phyloP scores from a whole-genome alignment of 1,140 invertebrate species.

The Drosophila pruinosa region DNA sequence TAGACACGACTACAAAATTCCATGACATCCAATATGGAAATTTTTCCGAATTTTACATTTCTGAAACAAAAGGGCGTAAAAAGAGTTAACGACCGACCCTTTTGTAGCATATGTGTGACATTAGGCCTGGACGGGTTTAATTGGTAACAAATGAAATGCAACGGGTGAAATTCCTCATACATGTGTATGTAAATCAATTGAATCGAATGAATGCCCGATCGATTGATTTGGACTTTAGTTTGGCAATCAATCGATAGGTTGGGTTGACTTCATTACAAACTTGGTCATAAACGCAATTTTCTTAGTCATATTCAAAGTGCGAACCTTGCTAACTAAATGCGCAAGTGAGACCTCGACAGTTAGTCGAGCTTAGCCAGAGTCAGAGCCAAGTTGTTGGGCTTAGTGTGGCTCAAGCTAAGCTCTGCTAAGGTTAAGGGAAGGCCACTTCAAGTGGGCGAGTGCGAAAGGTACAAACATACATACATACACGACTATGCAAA shows the following conservation, averaged over 20 bases:
- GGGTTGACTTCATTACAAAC: not conserved
- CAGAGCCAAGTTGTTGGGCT: not conserved
- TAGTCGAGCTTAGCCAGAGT: not conserved
- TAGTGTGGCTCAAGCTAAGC: constrained; percentile 8
- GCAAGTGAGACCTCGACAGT: constrained; percentile 14
- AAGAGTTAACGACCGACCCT: constrained; percentile 39
- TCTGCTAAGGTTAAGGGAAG: constrained; percentile 43
- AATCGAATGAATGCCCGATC: not conserved
- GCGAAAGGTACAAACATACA: constrained; percentile 11
- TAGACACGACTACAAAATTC: constrained; percentile 47
- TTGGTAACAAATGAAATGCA: constrained; percentile 31
- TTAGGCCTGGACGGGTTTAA: constrained; percentile 17
- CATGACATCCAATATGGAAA: constrained; percentile 25
- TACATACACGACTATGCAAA: constrained; percentile 23
- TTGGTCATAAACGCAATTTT: constrained; percentile 3
- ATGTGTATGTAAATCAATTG: constrained; percentile 18
- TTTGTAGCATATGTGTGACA: not conserved
- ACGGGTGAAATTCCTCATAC: constrained; percentile 6
- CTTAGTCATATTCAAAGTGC: constrained; percentile 11
- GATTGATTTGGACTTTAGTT: not conserved
- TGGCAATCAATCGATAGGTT: constrained; percentile 14
- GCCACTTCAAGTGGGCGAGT: constrained; percentile 41
- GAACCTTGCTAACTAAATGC: constrained; percentile 17
- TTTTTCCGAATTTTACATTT: constrained; percentile 14
- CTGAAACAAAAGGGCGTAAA: constrained; percentile 21